Evolutionary conservation across 2,113 vertebrate genomes (phyloP).

Genomic region (Nothocercus nigrocapillus): DNA sequence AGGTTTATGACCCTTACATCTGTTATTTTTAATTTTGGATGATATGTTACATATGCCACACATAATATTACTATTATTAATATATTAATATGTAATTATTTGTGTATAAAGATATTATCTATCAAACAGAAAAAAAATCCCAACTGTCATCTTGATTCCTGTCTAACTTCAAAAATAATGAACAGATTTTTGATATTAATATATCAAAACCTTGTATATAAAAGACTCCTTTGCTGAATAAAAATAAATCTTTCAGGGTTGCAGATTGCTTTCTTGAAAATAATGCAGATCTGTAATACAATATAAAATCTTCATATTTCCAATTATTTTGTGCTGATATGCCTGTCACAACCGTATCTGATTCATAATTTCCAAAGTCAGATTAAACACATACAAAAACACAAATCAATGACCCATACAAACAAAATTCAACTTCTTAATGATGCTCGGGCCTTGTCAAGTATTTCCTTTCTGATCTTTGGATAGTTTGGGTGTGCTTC

Average conservation of each 20-base stretch:
- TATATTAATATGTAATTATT: background rate
- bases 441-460: slow-evolving; percentile 93
- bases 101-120: background rate
- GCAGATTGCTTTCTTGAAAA: background rate
- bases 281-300: background rate
- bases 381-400: background rate
- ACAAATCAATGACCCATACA: background rate
- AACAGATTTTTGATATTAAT: background rate
- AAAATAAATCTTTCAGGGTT: background rate
- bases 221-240: slow-evolving; percentile 46
- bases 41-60: background rate
- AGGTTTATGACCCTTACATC: background rate
- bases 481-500: slow-evolving; percentile 92
- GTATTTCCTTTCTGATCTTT: slow-evolving; percentile 95
- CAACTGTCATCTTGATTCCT: background rate
- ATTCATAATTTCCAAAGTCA: background rate
- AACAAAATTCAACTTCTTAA: slow-evolving; percentile 81
- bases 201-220: background rate
- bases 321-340: background rate
- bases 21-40: background rate
- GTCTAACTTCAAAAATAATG: background rate
- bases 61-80: background rate
- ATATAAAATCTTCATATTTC: background rate
- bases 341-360: background rate
- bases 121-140: background rate